These are phyloP conservation scores for Drosophila cyrtoloma DNA, from an alignment of 2,888 invertebrate species.

Conservation along the genomic window DNA sequence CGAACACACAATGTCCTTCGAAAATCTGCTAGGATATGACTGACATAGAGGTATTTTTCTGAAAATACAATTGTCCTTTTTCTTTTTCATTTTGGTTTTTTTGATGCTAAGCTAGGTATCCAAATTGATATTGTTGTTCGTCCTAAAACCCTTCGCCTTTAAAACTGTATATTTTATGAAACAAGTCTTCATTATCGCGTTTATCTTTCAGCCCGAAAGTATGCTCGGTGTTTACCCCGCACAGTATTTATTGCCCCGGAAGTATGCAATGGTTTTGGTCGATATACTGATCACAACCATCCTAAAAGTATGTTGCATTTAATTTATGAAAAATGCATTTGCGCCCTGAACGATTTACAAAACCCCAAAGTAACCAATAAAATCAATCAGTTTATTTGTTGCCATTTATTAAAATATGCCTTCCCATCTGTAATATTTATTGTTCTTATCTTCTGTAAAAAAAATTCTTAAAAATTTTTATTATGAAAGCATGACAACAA, in stretches of 20 bases:
- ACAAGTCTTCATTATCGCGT: not conserved
- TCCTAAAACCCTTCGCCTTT: not conserved
- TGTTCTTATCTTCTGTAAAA: too few relatives aligned
- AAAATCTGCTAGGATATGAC: not conserved
- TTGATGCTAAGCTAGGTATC: not conserved
- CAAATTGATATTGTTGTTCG: not conserved
- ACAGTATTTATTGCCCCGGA: fast-evolving
- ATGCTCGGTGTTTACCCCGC: fast-evolving
- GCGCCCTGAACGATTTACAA: not conserved
- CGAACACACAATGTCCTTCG: not conserved
- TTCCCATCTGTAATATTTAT: too few relatives aligned
- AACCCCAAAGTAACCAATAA: not conserved
- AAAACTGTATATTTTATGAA: not conserved
- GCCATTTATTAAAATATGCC: too few relatives aligned
- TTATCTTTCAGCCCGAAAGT: not conserved
- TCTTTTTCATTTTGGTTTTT: too few relatives aligned
- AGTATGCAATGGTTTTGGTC: not conserved
- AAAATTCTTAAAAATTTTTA: not conserved
- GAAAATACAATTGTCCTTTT: not conserved
- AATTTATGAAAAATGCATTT: not conserved
- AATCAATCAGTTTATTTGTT: not conserved
- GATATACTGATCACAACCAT: not conserved
- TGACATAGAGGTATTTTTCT: not conserved
- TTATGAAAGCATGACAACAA: too few relatives aligned
- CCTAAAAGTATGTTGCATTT: not conserved